Evolutionary conservation across 37 sponge, comb jelly and placozoan genomes (phyloP), one percentile per base, ranked within the genome.

Genomic region (Chondrilla cf. caribensis): DNA sequence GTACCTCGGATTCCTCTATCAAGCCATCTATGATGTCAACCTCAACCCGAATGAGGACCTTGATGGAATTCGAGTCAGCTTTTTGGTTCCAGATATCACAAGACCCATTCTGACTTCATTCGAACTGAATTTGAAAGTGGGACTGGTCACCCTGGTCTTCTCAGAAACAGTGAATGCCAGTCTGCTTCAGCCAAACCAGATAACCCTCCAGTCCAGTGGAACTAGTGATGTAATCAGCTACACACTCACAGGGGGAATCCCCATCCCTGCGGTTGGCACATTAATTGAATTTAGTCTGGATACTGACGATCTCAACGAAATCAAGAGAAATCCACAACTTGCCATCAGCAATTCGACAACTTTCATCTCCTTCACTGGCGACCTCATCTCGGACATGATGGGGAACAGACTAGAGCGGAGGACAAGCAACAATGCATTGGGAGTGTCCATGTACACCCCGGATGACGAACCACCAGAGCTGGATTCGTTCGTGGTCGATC

Each of bases 101-200:
- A 60, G 93, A 65, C 97, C 97, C 3, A 25, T 64, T 41, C 85
- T 96, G 38, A 28, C 2, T n/a, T 28, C 40, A 21, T 96, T 88
- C 59, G 87, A 86, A 60, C 60, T 95, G 3, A 84, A 95, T 38
- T 59, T 95, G 39, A 85, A 95, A 37, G 32, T 75, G 43, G 88
- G 88, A 22, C 25, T 84, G 9, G 47, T 95, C 0, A 70, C 84
- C 6, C 43, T 95, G 0, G 42, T 79, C 3, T 95, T 95, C 55
- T 90, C 93, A 22, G 96, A 95, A 40, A 90, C 88, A 41, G 90
- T 95, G 17, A 91, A 95, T 72, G 36, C 91, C 6, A 83, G 84
- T 36, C 31, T 66, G 19, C 54, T 94, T 9, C 83, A 77, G 38
- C 85, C 87, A 37, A n/a, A 67, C 26, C 87, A 84, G 40, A 85